These are phyloP conservation scores for Sakesphorus luctuosus DNA, from an alignment of 2,113 vertebrate species.

Conservation along the genomic window DNA sequence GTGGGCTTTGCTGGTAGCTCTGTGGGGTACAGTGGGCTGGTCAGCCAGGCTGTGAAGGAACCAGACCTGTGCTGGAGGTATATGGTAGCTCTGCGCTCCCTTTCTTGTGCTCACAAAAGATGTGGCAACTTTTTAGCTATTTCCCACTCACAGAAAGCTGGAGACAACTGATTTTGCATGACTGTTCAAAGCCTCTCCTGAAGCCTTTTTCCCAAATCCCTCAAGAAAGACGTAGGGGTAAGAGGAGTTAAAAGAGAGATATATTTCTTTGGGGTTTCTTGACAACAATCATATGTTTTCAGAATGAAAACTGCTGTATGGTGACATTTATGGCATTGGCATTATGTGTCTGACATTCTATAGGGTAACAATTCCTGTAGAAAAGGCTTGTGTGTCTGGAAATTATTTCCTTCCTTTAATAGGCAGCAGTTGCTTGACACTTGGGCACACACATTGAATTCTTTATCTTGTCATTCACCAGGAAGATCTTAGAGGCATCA, in stretches of 20 bases:
- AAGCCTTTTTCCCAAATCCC: neutral
- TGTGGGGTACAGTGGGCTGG: rapidly evolving
- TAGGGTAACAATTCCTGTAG: neutral
- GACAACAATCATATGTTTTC: neutral
- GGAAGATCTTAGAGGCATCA: neutral
- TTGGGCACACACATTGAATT: neutral
- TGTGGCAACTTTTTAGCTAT: neutral
- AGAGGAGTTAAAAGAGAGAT: neutral
- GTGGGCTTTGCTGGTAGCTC: neutral
- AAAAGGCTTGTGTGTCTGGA: conserved; percentile 18
- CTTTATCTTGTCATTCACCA: neutral
- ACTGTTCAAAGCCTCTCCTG: neutral
- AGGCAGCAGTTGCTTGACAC: neutral
- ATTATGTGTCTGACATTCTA: neutral
- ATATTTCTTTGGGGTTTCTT: neutral
- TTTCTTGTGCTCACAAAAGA: neutral
- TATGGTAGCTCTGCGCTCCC: neutral
- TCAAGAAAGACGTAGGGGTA: neutral
- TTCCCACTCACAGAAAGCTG: neutral
- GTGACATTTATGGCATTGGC: conserved; percentile 7
- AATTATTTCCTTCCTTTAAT: conserved; percentile 39
- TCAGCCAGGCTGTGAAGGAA: neutral
- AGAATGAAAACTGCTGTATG: conserved; percentile 43
- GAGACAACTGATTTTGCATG: neutral
- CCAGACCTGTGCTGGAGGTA: neutral